Base-by-base conservation (phyloP, 2,113 vertebrate genomes). In the Pavo muticus region DNA sequence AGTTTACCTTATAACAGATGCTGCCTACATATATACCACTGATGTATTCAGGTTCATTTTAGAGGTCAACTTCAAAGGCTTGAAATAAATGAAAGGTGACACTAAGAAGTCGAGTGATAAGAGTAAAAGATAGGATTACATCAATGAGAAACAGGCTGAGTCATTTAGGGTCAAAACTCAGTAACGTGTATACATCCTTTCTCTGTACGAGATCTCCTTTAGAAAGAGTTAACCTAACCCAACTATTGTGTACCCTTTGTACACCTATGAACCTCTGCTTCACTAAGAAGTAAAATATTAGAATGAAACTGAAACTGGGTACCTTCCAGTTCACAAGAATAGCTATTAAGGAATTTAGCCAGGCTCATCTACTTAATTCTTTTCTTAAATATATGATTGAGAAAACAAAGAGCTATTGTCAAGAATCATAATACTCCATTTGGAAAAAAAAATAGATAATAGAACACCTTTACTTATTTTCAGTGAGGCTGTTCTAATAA, bases 401-500 rank as follows among this genome's bases (percentile, higher is more conserved):
- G 56, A 87, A 95, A 94, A 65, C 29, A 69, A 94, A 94, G 52
- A 45, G 32, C 27, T 82, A 70, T 29, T n/a, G 10, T 7, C 40
- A 79, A 64, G 37, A 84, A 88, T 86, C 16, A 69, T 39, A 85
- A 82, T 45, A 52, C 32, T 91, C 48, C 64, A 90, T 90, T 88
- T 8, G 23, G 14, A 20, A 1, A 10, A 8, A 8, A 45, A 17
- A 45, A 17, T 1, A 93, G 65, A 78, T 50, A 95, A 69, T 71
- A 64, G 64, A 86, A 76, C 50, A 77, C 48, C n/a, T 92, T 91
- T 64, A 70, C 65, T 59, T 76, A 21, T 93, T 92, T 91, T 96
- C 88, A 91, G 35, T 77, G 68, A 68, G 25, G 95, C 63, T 72
- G 84, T 96, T 83, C 27, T 93, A 95, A 96, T 96, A 97, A 90